Conservation (phyloP, 2,113 vertebrate genomes). For the Psammodynastes pulverulentus region DNA sequence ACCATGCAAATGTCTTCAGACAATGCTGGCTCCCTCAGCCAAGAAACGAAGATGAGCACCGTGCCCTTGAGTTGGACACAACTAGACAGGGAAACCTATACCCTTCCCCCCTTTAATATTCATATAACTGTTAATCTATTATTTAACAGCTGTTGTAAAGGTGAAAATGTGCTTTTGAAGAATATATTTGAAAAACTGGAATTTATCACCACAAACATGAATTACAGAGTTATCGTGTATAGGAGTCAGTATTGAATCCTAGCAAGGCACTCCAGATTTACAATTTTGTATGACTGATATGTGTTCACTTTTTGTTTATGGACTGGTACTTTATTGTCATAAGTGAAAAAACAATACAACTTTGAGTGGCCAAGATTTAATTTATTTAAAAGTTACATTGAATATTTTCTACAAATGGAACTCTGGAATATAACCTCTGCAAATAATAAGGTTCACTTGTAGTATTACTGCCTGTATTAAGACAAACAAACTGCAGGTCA, state of each 20-base stretch:
- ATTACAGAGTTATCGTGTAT: neutral
- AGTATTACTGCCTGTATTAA: neutral
- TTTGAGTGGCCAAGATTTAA: neutral
- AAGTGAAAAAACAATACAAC: neutral
- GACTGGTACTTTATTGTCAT: neutral
- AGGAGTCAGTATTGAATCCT: neutral
- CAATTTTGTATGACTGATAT: neutral
- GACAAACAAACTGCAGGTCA: constrained; percentile 35
- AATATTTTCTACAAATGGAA: neutral
- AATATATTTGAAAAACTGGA: neutral
- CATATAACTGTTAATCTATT: neutral
- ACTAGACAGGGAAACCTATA: too few species aligned
- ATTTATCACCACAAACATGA: neutral
- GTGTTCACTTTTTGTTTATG: neutral
- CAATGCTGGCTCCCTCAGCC: too few species aligned
- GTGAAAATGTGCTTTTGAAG: neutral
- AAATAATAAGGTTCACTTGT: neutral
- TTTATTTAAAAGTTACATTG: neutral
- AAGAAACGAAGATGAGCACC: too few species aligned
- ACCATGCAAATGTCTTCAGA: too few species aligned
- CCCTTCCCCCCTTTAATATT: neutral
- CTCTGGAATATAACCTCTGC: neutral
- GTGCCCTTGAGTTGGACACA: too few species aligned
- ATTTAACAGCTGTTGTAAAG: neutral
- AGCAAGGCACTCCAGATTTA: neutral